phyloP scores from a whole-genome alignment of 2,888 invertebrate species.

The Isotomurus palustris region DNA sequence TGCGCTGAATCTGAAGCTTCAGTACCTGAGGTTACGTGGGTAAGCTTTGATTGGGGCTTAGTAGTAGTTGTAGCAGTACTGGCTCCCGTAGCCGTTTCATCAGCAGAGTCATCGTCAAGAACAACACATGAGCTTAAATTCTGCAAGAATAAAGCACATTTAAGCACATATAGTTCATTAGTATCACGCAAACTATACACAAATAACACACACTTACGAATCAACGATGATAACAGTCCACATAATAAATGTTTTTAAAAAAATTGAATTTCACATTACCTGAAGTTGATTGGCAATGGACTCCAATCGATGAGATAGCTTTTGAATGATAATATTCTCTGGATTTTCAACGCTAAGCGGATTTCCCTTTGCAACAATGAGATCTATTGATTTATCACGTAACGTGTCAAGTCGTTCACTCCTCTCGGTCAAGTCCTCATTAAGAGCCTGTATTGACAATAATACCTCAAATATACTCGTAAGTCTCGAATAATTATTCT shows the following conservation, averaged over 20 bases:
- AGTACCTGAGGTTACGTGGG: not conserved
- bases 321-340: constrained; percentile 38
- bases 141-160: constrained; percentile 16
- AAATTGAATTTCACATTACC: constrained; percentile 28
- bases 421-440: constrained; percentile 43
- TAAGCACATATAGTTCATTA: not conserved
- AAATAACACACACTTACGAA: not conserved
- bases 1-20: constrained; percentile 21
- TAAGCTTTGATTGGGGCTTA: constrained; percentile 1
- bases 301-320: constrained; percentile 39
- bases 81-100: constrained; percentile 30
- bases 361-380: constrained; percentile 42
- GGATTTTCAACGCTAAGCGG: constrained; percentile 38
- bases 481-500: not conserved
- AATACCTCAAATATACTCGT: not conserved
- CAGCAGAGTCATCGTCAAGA: constrained; percentile 35
- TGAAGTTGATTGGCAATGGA: constrained; percentile 39
- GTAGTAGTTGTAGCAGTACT: constrained; percentile 25
- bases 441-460: constrained; percentile 39
- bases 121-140: constrained; percentile 44
- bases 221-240: no score
- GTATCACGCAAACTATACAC: not conserved
- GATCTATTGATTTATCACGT: constrained; percentile 44
- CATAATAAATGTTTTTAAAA: not conserved
- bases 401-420: constrained; percentile 45